Conservation (phyloP, 2,888 invertebrate genomes). For the Apantesis nais region DNA sequence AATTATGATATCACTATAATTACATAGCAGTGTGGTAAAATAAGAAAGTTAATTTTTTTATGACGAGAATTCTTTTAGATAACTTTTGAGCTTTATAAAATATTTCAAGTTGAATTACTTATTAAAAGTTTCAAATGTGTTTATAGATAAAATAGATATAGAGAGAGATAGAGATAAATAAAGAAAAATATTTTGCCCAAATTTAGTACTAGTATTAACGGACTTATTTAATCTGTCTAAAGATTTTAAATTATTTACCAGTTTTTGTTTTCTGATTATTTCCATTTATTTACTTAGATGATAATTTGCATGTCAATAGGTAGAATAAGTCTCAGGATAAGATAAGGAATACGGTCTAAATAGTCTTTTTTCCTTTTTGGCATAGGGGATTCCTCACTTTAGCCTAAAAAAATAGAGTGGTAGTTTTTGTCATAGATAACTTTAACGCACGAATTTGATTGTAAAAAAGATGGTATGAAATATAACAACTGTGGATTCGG, state of each 20-base stretch:
- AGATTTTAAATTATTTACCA: neutral
- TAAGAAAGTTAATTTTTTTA: constrained; percentile 56
- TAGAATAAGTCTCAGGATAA: neutral
- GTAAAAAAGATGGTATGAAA: neutral
- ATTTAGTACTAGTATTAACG: neutral
- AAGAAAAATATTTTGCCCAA: neutral
- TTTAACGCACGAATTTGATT: neutral
- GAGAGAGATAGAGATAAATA: too few species aligned
- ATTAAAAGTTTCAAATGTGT: neutral
- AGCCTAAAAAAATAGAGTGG: neutral
- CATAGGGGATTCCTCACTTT: neutral
- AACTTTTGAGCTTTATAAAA: constrained; percentile 1
- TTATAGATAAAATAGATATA: too few species aligned
- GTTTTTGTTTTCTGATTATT: neutral
- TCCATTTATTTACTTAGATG: neutral
- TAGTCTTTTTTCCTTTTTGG: neutral
- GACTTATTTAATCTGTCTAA: neutral
- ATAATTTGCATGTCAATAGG: neutral
- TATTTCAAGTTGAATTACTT: neutral
- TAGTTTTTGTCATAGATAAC: too few species aligned
- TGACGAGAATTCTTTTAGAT: constrained; percentile 30
- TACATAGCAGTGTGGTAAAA: constrained; percentile 73
- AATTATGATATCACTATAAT: constrained; percentile 72
- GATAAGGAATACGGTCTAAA: neutral
- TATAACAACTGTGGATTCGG: neutral